Percentiles rank a stretch among this genome's conserved stretches.
Evolutionary conservation across 2,113 vertebrate genomes (phyloP).

Genomic region (Thalassarche chlororhynchos): DNA sequence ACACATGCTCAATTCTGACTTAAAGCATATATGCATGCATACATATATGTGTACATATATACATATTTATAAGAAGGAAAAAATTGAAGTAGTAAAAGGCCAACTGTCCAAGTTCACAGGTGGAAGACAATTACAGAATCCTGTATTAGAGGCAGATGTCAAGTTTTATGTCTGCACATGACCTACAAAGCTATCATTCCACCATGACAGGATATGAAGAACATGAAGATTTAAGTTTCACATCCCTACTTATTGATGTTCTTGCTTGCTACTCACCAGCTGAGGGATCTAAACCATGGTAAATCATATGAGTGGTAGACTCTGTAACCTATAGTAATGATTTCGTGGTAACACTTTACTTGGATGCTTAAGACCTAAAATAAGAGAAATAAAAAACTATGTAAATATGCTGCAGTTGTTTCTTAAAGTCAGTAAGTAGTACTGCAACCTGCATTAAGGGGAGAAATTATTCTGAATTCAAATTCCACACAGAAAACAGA

Average conservation of each 20-base stretch:
- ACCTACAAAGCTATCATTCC: background rate
- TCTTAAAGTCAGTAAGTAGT: background rate
- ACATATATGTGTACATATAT: background rate
- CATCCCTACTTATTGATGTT: background rate
- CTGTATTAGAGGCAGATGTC: background rate
- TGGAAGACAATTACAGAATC: background rate
- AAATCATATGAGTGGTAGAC: conserved; percentile 96
- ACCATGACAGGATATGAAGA: background rate
- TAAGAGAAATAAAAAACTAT: background rate
- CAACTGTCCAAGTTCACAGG: background rate
- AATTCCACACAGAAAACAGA: background rate
- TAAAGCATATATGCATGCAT: background rate
- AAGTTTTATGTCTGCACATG: background rate
- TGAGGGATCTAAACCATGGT: conserved; percentile 95
- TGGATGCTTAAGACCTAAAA: conserved; percentile 92
- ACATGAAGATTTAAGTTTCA: background rate
- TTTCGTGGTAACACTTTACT: conserved; percentile 98
- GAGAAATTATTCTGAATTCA: background rate
- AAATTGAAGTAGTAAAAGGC: background rate
- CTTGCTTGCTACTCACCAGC: conserved; percentile 85
- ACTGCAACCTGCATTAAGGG: background rate
- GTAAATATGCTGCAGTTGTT: background rate
- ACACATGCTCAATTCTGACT: background rate
- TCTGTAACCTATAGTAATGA: conserved; percentile 97
- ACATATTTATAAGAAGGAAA: background rate